Base-by-base conservation (phyloP, 2,113 vertebrate species). In the Calidris pugnax region DNA sequence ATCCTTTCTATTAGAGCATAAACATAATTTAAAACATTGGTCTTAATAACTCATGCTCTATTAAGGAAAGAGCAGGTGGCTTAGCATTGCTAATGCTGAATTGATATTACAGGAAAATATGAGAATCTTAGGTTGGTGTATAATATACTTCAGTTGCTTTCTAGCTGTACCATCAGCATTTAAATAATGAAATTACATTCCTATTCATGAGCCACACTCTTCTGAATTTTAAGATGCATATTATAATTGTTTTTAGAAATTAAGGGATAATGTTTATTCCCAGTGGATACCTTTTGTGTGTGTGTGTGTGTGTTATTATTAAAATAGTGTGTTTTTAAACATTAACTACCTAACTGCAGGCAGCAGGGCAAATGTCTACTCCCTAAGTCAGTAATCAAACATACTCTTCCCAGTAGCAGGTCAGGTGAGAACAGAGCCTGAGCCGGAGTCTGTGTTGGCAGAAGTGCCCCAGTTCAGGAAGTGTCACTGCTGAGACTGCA, bases 181-280 rank as follows among this genome's bases (percentile, higher is more conserved):
- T 96, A 95, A 97, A 95, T 94, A 1, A 95, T 82, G 48, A 94
- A 95, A 96, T 94, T 95, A 95, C 76, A 87, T 97, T 97, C 69
- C 48, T 92, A 93, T 96, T 96, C 94, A 96, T 94, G 73, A 96
- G 83, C 45, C 66, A 85, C 48, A 78, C 64, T 90, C 41, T 85
- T 90, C 59, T 93, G 93, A 88, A 94, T 97, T 72, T 94, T 93
- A 97, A 95, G 86, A 85, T 73, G 84, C 69, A 50, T 82, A 72
- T 97, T 89, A 62, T 53, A 89, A 94, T 93, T 97, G 84, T 94
- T 96, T 94, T 95, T 95, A 90, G 69, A 95, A 96, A 96, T 94
- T 78, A 90, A 68, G 10, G 45, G 88, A 76, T 93, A 90, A 94
- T 79, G 73, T 89, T 89, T 89, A 78, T 93, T 95, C 85, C 60